A percentile compares a stretch with the other conserved stretches of the same genome.
phyloP scores from a whole-genome alignment of 2,797 vertebrate species.

The Acipenser ruthenus region DNA sequence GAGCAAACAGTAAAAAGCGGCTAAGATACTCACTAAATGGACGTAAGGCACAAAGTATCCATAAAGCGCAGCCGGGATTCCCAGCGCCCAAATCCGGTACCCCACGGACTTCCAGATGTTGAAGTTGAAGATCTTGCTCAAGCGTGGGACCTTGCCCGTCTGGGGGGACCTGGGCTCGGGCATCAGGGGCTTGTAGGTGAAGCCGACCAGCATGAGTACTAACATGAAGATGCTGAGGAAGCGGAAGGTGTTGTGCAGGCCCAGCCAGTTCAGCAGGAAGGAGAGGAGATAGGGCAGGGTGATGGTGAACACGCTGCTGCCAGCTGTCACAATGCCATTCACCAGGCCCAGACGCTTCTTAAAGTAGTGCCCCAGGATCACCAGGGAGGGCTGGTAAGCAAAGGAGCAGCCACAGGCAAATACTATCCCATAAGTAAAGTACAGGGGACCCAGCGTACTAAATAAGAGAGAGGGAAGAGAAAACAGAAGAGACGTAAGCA shows the following conservation, averaged over 20 bases:
- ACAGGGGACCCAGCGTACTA: constrained; percentile 78
- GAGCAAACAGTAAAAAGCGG: no score
- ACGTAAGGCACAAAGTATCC: constrained; percentile 97
- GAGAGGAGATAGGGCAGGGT: constrained; percentile 72
- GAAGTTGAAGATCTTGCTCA: constrained; percentile 72
- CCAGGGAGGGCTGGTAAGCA: constrained; percentile 90
- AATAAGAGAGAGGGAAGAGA: no score
- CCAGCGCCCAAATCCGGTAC: constrained; percentile 88
- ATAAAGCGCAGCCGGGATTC: constrained; percentile 85
- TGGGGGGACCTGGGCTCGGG: constrained; percentile 35
- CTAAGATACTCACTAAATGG: constrained; percentile 76
- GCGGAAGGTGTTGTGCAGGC: constrained; percentile 67
- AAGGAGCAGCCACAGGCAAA: constrained; percentile 93
- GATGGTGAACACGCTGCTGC: constrained; percentile 88
- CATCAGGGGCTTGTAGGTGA: constrained; percentile 77
- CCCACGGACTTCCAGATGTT: constrained; percentile 79
- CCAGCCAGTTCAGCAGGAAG: constrained; percentile 42
- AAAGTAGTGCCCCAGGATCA: constrained; percentile 93
- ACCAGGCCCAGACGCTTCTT: constrained; percentile 89
- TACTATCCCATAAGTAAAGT: constrained; percentile 87
- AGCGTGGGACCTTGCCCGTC: constrained; percentile 41
- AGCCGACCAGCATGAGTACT: constrained; percentile 78
- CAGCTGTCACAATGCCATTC: constrained; percentile 90
- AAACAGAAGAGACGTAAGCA: no score
- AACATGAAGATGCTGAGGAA: constrained; percentile 78